phyloP scores from a whole-genome alignment of 2,888 invertebrate species.

The Rapana venosa region DNA sequence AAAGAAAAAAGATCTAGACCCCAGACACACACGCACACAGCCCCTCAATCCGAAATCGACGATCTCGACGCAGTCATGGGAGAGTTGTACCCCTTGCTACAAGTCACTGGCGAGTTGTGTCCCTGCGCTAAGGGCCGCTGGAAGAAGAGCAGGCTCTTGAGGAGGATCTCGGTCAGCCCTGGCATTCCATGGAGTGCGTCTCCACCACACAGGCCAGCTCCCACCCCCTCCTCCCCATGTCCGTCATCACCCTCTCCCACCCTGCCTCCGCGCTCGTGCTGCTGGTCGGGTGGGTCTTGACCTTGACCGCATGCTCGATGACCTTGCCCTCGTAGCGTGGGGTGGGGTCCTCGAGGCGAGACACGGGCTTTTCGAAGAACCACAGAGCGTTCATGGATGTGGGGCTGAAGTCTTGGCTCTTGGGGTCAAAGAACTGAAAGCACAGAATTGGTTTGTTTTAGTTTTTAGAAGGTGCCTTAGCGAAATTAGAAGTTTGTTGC shows the following conservation, averaged over 20 bases:
- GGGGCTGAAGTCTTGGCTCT: slow-evolving; percentile 42
- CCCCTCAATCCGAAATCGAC: slow-evolving; percentile 20
- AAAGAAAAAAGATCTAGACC: not conserved
- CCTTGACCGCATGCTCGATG: slow-evolving; percentile 66
- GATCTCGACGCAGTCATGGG: slow-evolving; percentile 33
- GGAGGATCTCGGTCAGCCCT: slow-evolving; percentile 44
- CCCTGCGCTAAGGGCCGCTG: slow-evolving; percentile 51
- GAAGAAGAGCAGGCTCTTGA: slow-evolving; percentile 62
- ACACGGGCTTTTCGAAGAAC: slow-evolving; percentile 71
- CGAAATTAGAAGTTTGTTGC: no score
- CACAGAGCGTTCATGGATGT: slow-evolving; percentile 63
- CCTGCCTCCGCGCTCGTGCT: slow-evolving; percentile 48
- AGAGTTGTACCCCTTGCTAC: slow-evolving; percentile 25
- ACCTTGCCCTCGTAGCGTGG: slow-evolving; percentile 70
- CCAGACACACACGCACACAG: not conserved
- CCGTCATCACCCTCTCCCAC: slow-evolving; percentile 67
- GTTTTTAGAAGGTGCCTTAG: no score
- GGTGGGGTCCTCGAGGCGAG: slow-evolving; percentile 60
- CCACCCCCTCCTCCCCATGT: slow-evolving; percentile 71
- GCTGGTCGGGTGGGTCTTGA: slow-evolving; percentile 58
- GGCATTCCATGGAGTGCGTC: slow-evolving; percentile 54
- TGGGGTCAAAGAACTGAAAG: slow-evolving; percentile 40
- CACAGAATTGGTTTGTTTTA: no score
- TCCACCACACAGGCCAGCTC: slow-evolving; percentile 66
- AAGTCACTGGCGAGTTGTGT: not conserved